Evolutionary conservation across 2,888 invertebrate genomes (phyloP).

Genomic region (Heliconius charithonia): DNA sequence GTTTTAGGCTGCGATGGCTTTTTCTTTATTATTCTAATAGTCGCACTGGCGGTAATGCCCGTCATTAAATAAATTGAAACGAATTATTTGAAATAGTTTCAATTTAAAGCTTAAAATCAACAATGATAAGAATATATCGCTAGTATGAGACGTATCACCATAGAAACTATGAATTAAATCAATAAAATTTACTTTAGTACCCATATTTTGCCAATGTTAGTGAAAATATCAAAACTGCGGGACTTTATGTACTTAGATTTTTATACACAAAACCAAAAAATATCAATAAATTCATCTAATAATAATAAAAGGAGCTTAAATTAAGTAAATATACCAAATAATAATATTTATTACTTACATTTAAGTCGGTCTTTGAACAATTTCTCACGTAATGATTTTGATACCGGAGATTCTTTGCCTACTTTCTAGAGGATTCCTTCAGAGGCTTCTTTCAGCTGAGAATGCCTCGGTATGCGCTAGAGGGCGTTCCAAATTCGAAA

Average conservation of each 20-base stretch:
- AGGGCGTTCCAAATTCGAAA: conserved; percentile 80
- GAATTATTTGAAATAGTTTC: conserved; percentile 26
- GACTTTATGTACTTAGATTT: conserved; percentile 54
- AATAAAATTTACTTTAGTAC: conserved; percentile 65
- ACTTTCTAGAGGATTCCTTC: conserved; percentile 83
- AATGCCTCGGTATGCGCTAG: conserved; percentile 67
- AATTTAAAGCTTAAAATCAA: conserved; percentile 24
- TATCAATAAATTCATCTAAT: conserved; percentile 49
- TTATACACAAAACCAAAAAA: conserved; percentile 34
- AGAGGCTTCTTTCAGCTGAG: conserved; percentile 81
- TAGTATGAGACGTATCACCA: conserved; percentile 60
- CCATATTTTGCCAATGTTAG: conserved; percentile 62
- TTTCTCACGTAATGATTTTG: conserved; percentile 83
- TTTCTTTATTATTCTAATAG: conserved; percentile 74
- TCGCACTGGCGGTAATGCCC: conserved; percentile 78
- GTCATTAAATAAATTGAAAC: conserved; percentile 69
- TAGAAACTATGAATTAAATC: conserved; percentile 75
- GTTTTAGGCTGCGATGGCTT: conserved; percentile 58
- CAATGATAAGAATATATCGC: conserved; percentile 36
- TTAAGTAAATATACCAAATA: conserved; percentile 48
- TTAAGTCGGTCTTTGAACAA: conserved; percentile 77
- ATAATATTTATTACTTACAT: conserved; percentile 71
- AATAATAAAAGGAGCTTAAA: conserved; percentile 30
- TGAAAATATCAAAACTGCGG: conserved; percentile 57
- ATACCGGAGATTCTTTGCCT: conserved; percentile 82